Conservation (phyloP, 2,888 invertebrate genomes). For the Alitta virens region DNA sequence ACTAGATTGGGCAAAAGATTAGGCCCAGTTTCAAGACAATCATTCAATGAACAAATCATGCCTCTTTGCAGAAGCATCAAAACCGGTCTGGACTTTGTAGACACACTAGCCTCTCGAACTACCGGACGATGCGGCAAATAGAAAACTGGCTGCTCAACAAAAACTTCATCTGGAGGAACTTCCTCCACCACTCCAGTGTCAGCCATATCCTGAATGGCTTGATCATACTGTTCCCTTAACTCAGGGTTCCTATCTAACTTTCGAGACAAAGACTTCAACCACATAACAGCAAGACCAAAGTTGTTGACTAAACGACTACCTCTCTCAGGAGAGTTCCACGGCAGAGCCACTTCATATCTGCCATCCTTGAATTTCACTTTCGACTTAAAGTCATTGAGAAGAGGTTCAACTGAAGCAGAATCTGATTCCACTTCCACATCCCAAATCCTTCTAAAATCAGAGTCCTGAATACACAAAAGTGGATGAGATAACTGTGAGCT, state of each 20-base stretch:
- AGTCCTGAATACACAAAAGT: not conserved
- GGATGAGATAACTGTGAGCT: not conserved
- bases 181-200: not conserved
- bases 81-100: conserved; percentile 1
- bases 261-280: not conserved
- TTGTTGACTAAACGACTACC: too few species aligned
- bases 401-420: not conserved
- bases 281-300: not conserved
- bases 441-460: not conserved
- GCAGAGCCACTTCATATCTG: not conserved
- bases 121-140: conserved; percentile 4
- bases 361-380: not conserved
- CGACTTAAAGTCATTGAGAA: not conserved
- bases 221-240: not conserved
- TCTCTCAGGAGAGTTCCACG: not conserved
- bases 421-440: not conserved
- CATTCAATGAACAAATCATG: not conserved
- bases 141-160: not conserved
- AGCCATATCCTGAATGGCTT: not conserved
- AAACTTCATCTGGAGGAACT: not conserved
- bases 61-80: conserved; percentile 1
- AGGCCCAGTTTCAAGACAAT: conserved; percentile 13
- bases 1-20: too few species aligned
- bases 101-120: not conserved
- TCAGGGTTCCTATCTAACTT: not conserved